phyloP scores from a whole-genome alignment of 2,888 invertebrate genomes.

The Drosophila antonietae region DNA sequence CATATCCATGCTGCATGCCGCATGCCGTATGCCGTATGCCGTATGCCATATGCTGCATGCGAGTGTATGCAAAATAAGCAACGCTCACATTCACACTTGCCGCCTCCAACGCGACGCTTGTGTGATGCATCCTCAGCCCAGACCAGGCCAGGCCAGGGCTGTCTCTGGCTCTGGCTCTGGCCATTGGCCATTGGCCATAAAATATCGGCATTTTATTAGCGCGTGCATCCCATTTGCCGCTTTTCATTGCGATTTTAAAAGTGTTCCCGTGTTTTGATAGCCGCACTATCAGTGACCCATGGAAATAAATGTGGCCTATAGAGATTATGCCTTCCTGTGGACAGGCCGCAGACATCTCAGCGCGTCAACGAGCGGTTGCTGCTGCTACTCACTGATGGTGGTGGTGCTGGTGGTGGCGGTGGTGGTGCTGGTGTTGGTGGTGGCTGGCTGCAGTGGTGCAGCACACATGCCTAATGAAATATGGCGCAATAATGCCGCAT shows the following conservation, averaged over 20 bases:
- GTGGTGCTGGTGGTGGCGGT: not conserved
- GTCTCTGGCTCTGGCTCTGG: constrained; percentile 1
- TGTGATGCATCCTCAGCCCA: constrained; percentile 15
- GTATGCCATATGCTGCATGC: constrained; percentile 22
- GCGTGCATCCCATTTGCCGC: constrained; percentile 81
- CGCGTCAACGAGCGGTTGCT: constrained; percentile 28
- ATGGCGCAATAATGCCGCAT: constrained; percentile 75
- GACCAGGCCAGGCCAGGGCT: not conserved
- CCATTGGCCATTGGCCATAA: constrained; percentile 63
- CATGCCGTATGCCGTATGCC: constrained; percentile 27
- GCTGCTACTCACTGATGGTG: not conserved
- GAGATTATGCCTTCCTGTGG: constrained; percentile 76
- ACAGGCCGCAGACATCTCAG: constrained; percentile 47
- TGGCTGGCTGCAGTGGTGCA: constrained; percentile 1
- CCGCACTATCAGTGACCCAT: constrained; percentile 82
- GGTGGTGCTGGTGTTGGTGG: not conserved
- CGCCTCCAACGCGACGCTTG: constrained; percentile 50
- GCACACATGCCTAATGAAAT: constrained; percentile 69
- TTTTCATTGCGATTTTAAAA: constrained; percentile 82
- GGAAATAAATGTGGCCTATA: constrained; percentile 83
- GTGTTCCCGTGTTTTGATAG: constrained; percentile 83
- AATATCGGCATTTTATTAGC: constrained; percentile 81
- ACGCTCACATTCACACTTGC: constrained; percentile 71
- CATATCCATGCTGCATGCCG: constrained; percentile 22
- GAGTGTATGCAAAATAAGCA: constrained; percentile 60